Evolutionary conservation across 1,140 invertebrate species (phyloP).

Genomic region (Sarcophaga bullata): DNA sequence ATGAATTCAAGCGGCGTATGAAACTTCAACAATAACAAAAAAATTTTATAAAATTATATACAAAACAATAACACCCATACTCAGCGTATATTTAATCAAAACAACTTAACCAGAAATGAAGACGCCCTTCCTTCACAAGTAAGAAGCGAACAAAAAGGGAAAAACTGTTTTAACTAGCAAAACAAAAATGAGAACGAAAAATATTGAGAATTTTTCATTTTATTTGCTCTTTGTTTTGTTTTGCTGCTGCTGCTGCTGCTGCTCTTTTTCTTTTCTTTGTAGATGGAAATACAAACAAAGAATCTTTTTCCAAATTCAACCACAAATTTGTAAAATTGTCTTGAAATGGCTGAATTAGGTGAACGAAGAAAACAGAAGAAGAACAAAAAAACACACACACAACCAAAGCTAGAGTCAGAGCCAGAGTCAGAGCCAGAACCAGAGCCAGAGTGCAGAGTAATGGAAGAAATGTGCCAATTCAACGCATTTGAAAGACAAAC

Average conservation of each 20-base stretch:
- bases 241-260: too few species aligned
- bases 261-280: too few species aligned
- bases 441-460: not conserved
- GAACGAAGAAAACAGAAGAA: not conserved
- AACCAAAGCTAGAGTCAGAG: not conserved
- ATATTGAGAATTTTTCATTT: not conserved
- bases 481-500: constrained; percentile 21
- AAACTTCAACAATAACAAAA: constrained; percentile 32
- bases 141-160: not conserved
- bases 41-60: not conserved
- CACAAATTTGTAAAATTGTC: not conserved
- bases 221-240: too few species aligned
- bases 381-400: not conserved
- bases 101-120: not conserved
- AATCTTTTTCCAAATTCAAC: not conserved
- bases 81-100: not conserved
- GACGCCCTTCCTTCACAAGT: not conserved
- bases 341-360: not conserved
- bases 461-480: not conserved
- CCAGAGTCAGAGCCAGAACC: not conserved
- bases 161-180: not conserved
- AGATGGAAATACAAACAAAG: too few species aligned
- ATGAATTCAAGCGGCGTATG: not conserved
- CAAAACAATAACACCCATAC: constrained; percentile 26
- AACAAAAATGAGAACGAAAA: not conserved